Conservation (phyloP, 2,797 vertebrate genomes). For the Nothura maculosa region DNA sequence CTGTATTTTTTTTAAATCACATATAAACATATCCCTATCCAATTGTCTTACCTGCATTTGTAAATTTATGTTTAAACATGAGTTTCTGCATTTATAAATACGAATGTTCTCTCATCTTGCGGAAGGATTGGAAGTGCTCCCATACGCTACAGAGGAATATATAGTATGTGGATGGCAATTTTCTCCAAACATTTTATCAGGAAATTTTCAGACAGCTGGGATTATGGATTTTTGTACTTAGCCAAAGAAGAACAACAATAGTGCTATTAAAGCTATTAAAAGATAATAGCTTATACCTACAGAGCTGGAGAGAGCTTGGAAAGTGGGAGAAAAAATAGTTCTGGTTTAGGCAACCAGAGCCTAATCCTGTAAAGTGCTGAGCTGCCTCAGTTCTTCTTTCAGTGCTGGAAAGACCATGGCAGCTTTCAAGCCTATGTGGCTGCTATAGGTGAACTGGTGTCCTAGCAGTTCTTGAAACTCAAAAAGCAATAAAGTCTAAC, state of each 20-base stretch:
- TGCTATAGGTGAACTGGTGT: neutral
- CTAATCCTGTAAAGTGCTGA: neutral
- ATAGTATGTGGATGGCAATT: constrained; percentile 23
- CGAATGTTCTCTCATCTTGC: neutral
- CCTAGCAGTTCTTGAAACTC: neutral
- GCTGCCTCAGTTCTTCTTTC: neutral
- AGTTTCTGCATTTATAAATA: constrained; percentile 24
- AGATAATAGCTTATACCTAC: neutral
- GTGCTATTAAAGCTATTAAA: constrained; percentile 27
- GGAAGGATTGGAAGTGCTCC: neutral
- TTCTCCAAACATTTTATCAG: constrained; percentile 48
- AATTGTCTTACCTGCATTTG: neutral
- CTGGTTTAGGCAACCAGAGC: neutral
- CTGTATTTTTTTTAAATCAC: neutral
- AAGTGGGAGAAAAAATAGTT: neutral
- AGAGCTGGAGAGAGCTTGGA: neutral
- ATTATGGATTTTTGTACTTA: constrained; percentile 9
- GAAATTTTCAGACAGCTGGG: constrained; percentile 21
- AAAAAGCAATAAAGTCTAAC: neutral
- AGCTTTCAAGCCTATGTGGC: neutral
- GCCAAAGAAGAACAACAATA: constrained; percentile 5
- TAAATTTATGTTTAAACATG: neutral
- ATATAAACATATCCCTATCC: neutral
- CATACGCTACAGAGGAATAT: neutral
- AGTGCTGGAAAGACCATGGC: neutral